These are phyloP conservation scores for Chymomyza costata DNA, from an alignment of 1,140 invertebrate species.

Conservation along the genomic window DNA sequence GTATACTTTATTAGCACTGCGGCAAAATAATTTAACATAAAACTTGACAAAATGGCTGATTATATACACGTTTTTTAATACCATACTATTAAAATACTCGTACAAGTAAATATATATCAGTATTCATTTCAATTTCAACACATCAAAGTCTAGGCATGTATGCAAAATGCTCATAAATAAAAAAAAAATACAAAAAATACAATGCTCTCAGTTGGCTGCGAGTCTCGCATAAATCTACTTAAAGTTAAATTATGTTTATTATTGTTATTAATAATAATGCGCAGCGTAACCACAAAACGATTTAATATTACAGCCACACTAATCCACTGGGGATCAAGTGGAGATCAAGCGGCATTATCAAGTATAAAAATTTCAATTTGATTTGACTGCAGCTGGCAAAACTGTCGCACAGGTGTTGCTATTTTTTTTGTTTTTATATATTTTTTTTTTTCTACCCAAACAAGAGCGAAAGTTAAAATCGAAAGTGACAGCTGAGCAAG, in stretches of 20 bases:
- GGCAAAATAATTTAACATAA: conserved; percentile 16
- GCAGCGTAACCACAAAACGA: conserved; percentile 59
- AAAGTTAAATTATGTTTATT: conserved; percentile 69
- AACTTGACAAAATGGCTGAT: too few relatives aligned
- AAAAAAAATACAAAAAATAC: too few relatives aligned
- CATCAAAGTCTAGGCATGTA: too few relatives aligned
- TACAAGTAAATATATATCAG: too few relatives aligned
- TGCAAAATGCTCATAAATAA: neutral
- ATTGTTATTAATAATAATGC: conserved; percentile 51
- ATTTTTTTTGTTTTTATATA: neutral
- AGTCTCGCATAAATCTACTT: conserved; percentile 49
- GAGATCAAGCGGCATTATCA: conserved; percentile 68
- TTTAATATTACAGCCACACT: conserved; percentile 72
- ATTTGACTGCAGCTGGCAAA: conserved; percentile 5
- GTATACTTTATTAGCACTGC: conserved; percentile 27
- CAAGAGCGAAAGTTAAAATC: conserved; percentile 15
- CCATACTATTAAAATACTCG: too few relatives aligned
- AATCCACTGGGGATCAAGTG: conserved; percentile 72
- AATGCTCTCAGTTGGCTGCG: too few relatives aligned
- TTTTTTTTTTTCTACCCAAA: neutral
- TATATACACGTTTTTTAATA: too few relatives aligned
- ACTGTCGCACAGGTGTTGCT: neutral
- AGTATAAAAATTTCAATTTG: conserved; percentile 60
- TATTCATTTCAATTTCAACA: too few relatives aligned
- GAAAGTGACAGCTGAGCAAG: conserved; percentile 34